Evolutionary conservation across 64 coral and sea anemone genomes (phyloP).

Genomic region (Orbicella faveolata): DNA sequence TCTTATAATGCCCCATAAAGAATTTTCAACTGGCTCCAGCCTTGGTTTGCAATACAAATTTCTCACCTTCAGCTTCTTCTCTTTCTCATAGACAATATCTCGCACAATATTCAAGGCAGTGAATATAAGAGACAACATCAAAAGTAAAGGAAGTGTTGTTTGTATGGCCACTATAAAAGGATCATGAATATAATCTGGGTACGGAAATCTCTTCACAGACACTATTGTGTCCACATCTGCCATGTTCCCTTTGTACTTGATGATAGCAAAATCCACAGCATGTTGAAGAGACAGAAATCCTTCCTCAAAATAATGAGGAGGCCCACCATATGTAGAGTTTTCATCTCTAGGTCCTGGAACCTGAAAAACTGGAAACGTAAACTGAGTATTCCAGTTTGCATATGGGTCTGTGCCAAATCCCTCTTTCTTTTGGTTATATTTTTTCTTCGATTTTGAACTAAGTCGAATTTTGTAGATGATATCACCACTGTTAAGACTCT

Average conservation of each 20-base stretch:
- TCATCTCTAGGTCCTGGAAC: conserved; percentile 70
- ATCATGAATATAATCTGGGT: conserved; percentile 83
- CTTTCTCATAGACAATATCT: conserved; percentile 93
- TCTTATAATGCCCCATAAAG: too few species aligned
- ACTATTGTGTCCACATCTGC: not conserved
- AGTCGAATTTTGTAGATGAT: conserved; percentile 82
- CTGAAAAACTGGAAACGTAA: conserved; percentile 85
- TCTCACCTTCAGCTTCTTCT: conserved; percentile 91
- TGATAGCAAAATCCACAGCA: conserved; percentile 82
- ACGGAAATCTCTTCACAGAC: conserved; percentile 78
- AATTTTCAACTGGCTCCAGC: too few species aligned
- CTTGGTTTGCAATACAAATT: too few species aligned
- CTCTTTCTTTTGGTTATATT: conserved; percentile 3
- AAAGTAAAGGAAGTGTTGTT: conserved; percentile 73
- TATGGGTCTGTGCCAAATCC: conserved; percentile 44
- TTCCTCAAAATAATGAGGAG: conserved; percentile 74
- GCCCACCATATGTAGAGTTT: conserved; percentile 47
- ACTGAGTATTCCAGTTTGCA: conserved; percentile 85
- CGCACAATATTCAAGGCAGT: conserved; percentile 91
- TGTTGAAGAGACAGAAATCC: conserved; percentile 85
- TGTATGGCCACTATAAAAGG: conserved; percentile 90
- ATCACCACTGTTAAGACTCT: conserved; percentile 29
- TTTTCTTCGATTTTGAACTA: conserved; percentile 52
- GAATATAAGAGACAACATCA: conserved; percentile 85
- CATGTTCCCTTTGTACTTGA: conserved; percentile 41